Base-by-base conservation (phyloP, 2,888 invertebrate genomes). In the Trachelus troglodyta region DNA sequence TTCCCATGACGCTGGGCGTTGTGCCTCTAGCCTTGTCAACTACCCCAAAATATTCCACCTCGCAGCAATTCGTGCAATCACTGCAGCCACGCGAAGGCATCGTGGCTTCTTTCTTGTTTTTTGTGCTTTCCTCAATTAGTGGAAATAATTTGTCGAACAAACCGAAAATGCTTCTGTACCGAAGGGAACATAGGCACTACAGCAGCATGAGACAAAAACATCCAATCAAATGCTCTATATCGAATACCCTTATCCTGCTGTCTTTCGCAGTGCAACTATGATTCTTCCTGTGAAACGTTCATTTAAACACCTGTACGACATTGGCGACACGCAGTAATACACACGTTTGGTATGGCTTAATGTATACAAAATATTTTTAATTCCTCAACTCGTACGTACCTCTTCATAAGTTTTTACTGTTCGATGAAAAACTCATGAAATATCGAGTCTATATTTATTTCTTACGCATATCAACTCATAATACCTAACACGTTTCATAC, bases 111-210 rank as follows among this genome's bases (percentile, higher is more conserved):
- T 23, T 56, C 56, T 56, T 23, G 56, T 23, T 56, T 23, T 56
- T 56, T 23, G 9, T 56, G 81, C 84, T 84, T 83, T 86, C 86
- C 84, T 88, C 88, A 88, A 89, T 88, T 88, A 88, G 84, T 84
- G 82, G 81, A 85, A 84, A 84, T 85, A 87, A 87, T 87, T 86
- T 85, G 87, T 87, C 85, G 84, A 84, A 83, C 85, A 83, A 83
- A 84, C 83, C 81, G 79, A 84, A 85, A 86, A 84, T 80, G 77
- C 81, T 77, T 80, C 79, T 74, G 68, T 12, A 23, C 33, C 12
- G 69, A 69, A 11, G 37, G 76, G 33, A 56, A 34, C 56, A 33
- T 35, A 73, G 69, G 33, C 33, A 33, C 34, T 37, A 34, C 75
- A 73, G 73, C 34, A 73, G 78, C 80, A 74, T 69, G 77, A 77